Evolutionary conservation across 2,797 vertebrate species (phyloP).

Genomic region (Microctenopoma steveboyesi): DNA sequence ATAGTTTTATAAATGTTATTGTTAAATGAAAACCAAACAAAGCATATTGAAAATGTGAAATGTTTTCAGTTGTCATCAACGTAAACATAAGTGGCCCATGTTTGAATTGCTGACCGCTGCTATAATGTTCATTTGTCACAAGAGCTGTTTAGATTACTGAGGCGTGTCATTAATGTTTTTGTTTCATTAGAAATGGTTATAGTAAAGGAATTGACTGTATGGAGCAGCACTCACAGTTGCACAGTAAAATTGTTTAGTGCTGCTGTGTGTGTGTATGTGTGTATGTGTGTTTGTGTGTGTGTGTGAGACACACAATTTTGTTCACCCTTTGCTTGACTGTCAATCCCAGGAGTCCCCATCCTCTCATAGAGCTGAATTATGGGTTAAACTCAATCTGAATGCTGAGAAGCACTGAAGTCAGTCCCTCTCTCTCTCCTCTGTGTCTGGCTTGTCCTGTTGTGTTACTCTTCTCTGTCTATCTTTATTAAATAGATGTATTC

Average conservation of each 20-base stretch:
- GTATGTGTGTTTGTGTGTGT: slow-evolving; percentile 9
- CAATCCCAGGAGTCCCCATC: slow-evolving; percentile 60
- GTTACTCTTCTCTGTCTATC: slow-evolving; percentile 36
- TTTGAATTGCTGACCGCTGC: too few relatives aligned
- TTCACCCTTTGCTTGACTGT: slow-evolving; percentile 63
- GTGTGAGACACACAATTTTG: slow-evolving; percentile 18
- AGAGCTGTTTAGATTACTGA: not conserved
- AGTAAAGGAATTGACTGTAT: not conserved
- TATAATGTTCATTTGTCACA: not conserved
- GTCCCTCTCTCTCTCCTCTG: slow-evolving; percentile 12
- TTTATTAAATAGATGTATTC: slow-evolving; percentile 60
- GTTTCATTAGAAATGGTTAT: not conserved
- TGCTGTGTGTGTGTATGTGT: slow-evolving; percentile 1
- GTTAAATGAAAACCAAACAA: not conserved
- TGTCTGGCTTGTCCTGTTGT: slow-evolving; percentile 42
- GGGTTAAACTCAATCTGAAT: slow-evolving; percentile 69
- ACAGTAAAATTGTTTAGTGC: not conserved
- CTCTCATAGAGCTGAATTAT: slow-evolving; percentile 65
- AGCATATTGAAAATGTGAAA: not conserved
- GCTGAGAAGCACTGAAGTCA: slow-evolving; percentile 47
- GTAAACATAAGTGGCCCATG: too few relatives aligned
- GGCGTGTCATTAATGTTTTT: not conserved
- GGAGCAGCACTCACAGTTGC: not conserved
- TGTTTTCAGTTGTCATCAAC: too few relatives aligned
- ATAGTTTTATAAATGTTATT: not conserved